Conservation (phyloP, 2,797 vertebrate species). For the Dendrocincla fuliginosa region DNA sequence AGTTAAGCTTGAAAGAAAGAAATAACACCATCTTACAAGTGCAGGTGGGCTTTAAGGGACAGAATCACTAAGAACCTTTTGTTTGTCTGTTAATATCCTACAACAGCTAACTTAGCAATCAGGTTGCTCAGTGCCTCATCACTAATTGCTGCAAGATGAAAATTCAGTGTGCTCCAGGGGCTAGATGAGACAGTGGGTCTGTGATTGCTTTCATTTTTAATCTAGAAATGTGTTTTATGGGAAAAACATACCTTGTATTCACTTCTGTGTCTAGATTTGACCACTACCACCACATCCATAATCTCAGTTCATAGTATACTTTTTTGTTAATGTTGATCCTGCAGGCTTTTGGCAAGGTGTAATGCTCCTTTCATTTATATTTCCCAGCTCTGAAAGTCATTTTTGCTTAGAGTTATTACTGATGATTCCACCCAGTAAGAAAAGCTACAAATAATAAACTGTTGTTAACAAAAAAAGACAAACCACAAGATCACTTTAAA, state of each 20-base stretch:
- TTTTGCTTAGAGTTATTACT: neutral
- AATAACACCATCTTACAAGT: neutral
- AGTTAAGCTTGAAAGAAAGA: neutral
- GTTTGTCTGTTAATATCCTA: neutral
- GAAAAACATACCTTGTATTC: neutral
- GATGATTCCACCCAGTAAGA: neutral
- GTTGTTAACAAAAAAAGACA: neutral
- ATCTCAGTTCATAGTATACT: neutral
- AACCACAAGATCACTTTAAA: neutral
- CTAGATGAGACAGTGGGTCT: neutral
- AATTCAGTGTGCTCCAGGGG: neutral
- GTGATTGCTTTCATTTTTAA: neutral
- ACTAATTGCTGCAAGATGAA: neutral
- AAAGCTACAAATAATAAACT: neutral
- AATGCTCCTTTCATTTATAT: neutral
- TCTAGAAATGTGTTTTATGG: neutral
- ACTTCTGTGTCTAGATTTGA: neutral
- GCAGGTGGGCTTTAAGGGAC: neutral
- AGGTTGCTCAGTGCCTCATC: neutral
- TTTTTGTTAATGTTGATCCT: neutral
- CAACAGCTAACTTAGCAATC: neutral
- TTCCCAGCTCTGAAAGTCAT: neutral
- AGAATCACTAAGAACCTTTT: neutral
- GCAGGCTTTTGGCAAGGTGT: neutral
- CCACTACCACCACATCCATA: neutral